Conservation (phyloP, 2,113 vertebrate species). For the Argyrosomus japonicus region DNA sequence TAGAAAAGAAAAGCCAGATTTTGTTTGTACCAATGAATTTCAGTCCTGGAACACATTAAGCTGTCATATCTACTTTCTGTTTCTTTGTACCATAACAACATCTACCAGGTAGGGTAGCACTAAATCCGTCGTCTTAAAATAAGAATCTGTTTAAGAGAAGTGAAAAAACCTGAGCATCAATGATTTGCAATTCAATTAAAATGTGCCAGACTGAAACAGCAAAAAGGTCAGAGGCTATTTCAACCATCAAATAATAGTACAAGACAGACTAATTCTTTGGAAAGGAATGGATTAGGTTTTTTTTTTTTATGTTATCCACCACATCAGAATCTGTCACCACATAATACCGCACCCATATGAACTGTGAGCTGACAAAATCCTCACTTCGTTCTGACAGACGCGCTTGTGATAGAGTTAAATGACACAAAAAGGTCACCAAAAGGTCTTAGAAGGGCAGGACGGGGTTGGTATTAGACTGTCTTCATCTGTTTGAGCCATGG, state of each 20-base stretch:
- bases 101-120: constrained; percentile 7
- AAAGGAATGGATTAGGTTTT: neutral
- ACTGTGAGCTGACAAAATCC: constrained; percentile 48
- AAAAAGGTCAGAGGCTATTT: neutral
- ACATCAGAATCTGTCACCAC: constrained; percentile 6
- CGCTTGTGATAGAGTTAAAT: constrained; percentile 66
- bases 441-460: constrained; percentile 77
- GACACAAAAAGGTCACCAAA: constrained; percentile 80
- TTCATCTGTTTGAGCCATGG: constrained; percentile 53
- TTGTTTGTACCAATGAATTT: constrained; percentile 25
- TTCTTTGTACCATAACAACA: constrained; percentile 6
- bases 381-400: constrained; percentile 49
- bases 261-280: neutral
- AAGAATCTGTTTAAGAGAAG: neutral
- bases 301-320: neutral
- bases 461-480: constrained; percentile 54
- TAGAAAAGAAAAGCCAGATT: constrained; percentile 9
- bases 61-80: constrained; percentile 41
- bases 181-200: neutral
- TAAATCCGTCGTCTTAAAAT: neutral
- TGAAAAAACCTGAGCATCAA: neutral
- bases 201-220: neutral
- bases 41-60: neutral
- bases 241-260: neutral
- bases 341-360: constrained; percentile 9